phyloP scores from a whole-genome alignment of 2,113 vertebrate genomes.

The Phycodurus eques region DNA sequence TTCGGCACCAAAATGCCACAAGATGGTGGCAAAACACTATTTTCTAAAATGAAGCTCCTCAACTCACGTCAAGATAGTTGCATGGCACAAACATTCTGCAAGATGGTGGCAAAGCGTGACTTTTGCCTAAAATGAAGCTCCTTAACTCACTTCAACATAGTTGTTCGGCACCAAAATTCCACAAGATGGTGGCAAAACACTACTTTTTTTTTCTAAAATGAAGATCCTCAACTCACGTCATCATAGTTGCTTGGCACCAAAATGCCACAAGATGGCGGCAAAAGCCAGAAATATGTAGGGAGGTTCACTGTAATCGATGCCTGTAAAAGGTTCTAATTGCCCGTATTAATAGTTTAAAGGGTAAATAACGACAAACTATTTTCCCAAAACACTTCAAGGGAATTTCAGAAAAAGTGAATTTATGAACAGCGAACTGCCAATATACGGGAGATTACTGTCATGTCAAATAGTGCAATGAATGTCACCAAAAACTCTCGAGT shows the following conservation, averaged over 20 bases:
- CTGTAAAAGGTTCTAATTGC: too few species aligned
- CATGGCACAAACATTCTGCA: too few species aligned
- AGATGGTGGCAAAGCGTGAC: too few species aligned
- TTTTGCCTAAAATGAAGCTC: too few species aligned
- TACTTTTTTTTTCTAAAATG: background rate
- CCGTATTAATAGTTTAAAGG: too few species aligned
- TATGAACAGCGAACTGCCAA: background rate
- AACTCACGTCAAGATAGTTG: background rate
- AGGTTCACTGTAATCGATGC: too few species aligned
- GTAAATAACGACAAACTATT: too few species aligned
- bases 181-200: background rate
- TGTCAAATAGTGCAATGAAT: constrained; percentile 49
- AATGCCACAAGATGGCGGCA: too few species aligned
- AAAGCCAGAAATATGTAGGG: too few species aligned
- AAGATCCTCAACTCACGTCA: background rate
- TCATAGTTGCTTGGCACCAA: too few species aligned
- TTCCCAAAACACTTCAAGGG: too few species aligned
- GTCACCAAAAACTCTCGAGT: constrained; percentile 41
- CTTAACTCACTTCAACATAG: too few species aligned
- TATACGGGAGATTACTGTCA: constrained; percentile 14
- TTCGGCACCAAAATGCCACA: background rate
- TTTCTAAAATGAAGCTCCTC: background rate
- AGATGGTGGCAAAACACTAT: background rate
- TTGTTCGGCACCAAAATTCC: background rate
- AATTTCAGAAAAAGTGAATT: background rate